Evolutionary conservation across 2,113 vertebrate genomes (phyloP).

Genomic region (Heterotis niloticus): DNA sequence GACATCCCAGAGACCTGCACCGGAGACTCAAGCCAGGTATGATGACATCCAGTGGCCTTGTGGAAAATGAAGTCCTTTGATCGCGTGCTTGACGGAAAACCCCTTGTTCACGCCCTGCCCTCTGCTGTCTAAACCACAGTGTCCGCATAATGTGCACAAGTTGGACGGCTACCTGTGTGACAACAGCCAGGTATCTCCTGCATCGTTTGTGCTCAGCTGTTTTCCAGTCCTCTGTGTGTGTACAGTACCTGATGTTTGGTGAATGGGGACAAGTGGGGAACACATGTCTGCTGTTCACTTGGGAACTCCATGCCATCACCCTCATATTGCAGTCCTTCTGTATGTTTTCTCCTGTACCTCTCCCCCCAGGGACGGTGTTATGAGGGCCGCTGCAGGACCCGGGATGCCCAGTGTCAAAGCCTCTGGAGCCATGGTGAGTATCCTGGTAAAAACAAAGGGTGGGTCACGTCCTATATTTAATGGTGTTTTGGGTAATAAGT

Average conservation of each 20-base stretch:
- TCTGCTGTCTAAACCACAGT: constrained; percentile 58
- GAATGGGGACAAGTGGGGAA: neutral
- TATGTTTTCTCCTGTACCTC: neutral
- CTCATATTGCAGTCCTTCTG: neutral
- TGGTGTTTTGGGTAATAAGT: too few species aligned
- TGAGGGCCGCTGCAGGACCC: constrained; percentile 81
- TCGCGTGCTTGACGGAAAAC: neutral
- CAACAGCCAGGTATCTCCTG: constrained; percentile 70
- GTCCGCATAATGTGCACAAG: constrained; percentile 88
- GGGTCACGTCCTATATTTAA: too few species aligned
- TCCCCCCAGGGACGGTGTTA: constrained; percentile 81
- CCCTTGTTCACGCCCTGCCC: neutral
- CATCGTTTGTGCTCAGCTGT: neutral
- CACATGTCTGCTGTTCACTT: neutral
- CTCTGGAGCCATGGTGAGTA: constrained; percentile 85
- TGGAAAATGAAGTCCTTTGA: constrained; percentile 1
- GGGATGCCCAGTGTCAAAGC: constrained; percentile 79
- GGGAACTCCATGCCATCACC: neutral
- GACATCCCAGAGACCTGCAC: constrained; percentile 89
- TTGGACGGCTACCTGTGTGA: constrained; percentile 89
- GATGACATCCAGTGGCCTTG: neutral
- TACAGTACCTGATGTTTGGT: neutral
- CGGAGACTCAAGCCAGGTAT: constrained; percentile 91
- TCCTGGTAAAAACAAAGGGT: neutral
- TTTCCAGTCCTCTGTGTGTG: too few species aligned